Conservation (phyloP, 2,797 vertebrate species). For the Anguilla anguilla region DNA sequence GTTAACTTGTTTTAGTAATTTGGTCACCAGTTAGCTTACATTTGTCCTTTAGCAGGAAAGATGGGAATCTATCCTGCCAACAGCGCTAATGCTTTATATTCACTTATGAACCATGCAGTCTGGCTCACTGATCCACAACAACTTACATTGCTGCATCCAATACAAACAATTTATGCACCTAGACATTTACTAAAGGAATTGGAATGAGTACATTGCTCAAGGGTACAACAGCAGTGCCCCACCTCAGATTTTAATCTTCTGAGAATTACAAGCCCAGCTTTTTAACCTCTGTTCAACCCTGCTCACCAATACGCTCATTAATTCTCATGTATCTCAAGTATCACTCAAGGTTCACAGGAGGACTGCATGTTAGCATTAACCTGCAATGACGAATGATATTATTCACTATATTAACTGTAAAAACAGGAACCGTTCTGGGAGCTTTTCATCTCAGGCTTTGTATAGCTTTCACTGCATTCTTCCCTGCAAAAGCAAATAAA, state of each 20-base stretch:
- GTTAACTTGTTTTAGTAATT: constrained; percentile 28
- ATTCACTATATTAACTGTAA: not conserved
- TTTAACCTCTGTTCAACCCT: not conserved
- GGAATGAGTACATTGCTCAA: not conserved
- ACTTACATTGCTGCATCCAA: not conserved
- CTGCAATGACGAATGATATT: not conserved
- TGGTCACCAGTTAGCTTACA: not conserved
- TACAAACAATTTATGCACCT: not conserved
- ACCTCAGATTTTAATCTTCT: not conserved
- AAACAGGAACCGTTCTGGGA: not conserved
- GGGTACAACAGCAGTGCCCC: not conserved
- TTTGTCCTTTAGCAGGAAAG: not conserved
- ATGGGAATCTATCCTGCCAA: not conserved
- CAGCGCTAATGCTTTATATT: not conserved
- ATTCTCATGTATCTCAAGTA: not conserved
- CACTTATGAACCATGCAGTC: constrained; percentile 16
- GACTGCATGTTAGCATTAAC: not conserved
- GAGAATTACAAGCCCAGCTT: not conserved
- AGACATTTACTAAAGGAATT: not conserved
- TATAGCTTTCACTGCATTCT: not conserved
- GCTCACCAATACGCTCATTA: not conserved
- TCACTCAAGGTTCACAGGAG: not conserved
- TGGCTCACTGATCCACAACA: not conserved
- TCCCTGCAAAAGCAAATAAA: not conserved
- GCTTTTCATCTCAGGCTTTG: not conserved